A percentile compares a stretch with the other conserved stretches of the same genome.
These are phyloP conservation scores for Rhodophaea formosa DNA, from an alignment of 2,888 invertebrate species.

Conservation along the genomic window DNA sequence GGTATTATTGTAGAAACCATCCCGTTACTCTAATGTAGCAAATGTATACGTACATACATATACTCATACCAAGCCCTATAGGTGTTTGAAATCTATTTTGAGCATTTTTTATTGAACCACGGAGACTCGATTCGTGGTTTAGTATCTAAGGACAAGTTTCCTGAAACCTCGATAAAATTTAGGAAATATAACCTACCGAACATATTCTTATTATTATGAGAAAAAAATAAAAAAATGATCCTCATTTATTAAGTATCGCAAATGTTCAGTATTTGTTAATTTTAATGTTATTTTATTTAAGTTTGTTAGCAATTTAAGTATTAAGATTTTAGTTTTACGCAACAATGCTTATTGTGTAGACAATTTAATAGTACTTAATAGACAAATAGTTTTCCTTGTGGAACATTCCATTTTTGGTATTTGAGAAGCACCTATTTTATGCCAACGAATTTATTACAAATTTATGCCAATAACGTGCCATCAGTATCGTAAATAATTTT, in stretches of 20 bases:
- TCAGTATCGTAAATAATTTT: background rate
- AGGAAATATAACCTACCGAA: no score
- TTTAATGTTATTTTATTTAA: background rate
- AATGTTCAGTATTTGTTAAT: background rate
- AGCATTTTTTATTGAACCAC: no score
- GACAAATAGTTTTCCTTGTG: background rate
- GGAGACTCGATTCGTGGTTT: no score
- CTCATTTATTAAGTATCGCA: background rate
- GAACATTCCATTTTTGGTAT: background rate
- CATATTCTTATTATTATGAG: background rate
- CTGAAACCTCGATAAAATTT: no score
- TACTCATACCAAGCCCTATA: no score
- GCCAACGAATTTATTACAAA: background rate
- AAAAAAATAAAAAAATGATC: background rate
- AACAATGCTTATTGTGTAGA: no score
- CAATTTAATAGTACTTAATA: background rate
- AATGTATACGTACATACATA: no score
- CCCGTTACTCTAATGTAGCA: no score
- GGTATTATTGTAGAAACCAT: no score
- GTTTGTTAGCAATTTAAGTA: background rate
- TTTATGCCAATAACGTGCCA: constrained; percentile 9
- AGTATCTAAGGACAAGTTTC: no score
- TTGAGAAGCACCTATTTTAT: background rate
- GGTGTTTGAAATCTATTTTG: no score
- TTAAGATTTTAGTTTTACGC: background rate